Evolutionary conservation across 2,888 invertebrate genomes (phyloP).

Genomic region (Diabrotica balteata): DNA sequence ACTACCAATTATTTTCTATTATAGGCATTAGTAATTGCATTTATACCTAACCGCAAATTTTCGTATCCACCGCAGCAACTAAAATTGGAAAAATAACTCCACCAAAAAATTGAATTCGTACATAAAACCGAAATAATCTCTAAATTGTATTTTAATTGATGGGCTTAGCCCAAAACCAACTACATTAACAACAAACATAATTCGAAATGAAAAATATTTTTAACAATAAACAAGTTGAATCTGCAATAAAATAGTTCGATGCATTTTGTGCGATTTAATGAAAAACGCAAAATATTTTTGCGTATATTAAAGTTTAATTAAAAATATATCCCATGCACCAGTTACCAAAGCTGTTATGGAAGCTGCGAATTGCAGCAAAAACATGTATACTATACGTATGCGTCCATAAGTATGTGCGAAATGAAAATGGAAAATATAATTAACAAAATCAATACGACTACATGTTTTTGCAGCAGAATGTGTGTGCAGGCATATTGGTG

Average conservation of each 20-base stretch:
- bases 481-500: constrained; percentile 45
- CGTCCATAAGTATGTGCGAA: too few relatives aligned
- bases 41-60: too few relatives aligned
- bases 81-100: too few relatives aligned
- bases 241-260: constrained; percentile 23
- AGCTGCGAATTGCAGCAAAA: constrained; percentile 32
- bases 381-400: not conserved
- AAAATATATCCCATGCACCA: constrained; percentile 36
- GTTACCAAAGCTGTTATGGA: constrained; percentile 43
- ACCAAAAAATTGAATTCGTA: too few relatives aligned
- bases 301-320: constrained; percentile 30
- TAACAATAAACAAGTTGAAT: constrained; percentile 16
- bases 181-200: constrained; percentile 4
- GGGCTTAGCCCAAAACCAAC: too few relatives aligned
- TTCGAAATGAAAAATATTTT: constrained; percentile 17
- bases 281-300: constrained; percentile 25
- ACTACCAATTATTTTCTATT: too few relatives aligned
- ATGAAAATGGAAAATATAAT: not conserved
- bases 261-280: constrained; percentile 20
- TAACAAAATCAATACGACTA: constrained; percentile 1
- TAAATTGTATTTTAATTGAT: too few relatives aligned
- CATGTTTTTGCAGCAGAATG: constrained; percentile 37
- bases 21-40: too few relatives aligned
- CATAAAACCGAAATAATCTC: too few relatives aligned
- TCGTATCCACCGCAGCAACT: too few relatives aligned